Percentiles rank a stretch among this genome's conserved stretches.
phyloP scores from a whole-genome alignment of 2,888 invertebrate genomes.

The Conus canariensis region DNA sequence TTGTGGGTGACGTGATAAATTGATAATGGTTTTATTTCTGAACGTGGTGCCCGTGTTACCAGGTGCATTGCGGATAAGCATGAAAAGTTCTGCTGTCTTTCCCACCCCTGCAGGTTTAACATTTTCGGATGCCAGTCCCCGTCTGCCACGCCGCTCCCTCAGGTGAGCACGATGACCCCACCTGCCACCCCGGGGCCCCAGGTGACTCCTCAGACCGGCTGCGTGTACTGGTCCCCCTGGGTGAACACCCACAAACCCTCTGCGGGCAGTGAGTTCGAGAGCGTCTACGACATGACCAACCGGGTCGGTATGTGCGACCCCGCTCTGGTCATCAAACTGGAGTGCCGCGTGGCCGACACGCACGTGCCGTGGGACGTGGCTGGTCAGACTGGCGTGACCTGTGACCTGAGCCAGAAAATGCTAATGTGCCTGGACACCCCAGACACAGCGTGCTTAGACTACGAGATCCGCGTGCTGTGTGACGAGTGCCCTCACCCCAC shows the following conservation, averaged over 20 bases:
- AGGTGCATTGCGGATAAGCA: too few relatives aligned
- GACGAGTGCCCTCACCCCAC: constrained; percentile 64
- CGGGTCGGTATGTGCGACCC: constrained; percentile 58
- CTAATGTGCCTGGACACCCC: constrained; percentile 83
- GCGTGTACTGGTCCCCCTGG: constrained; percentile 72
- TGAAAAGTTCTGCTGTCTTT: too few relatives aligned
- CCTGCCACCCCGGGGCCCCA: constrained; percentile 46
- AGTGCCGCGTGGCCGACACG: constrained; percentile 64
- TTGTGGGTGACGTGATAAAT: too few relatives aligned
- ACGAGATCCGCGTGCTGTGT: constrained; percentile 75
- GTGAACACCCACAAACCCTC: constrained; percentile 63
- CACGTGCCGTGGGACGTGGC: constrained; percentile 57
- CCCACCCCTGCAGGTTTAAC: constrained; percentile 55
- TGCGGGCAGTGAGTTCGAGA: constrained; percentile 60
- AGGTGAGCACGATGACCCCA: constrained; percentile 41
- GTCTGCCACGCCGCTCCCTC: constrained; percentile 52
- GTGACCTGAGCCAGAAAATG: constrained; percentile 59
- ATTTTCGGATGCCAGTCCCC: constrained; percentile 67
- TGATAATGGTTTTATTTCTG: too few relatives aligned
- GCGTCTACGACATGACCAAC: constrained; percentile 56
- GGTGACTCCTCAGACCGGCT: constrained; percentile 36
- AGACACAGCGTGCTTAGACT: constrained; percentile 63
- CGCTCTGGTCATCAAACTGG: constrained; percentile 50
- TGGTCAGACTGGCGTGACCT: constrained; percentile 56
- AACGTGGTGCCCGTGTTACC: too few relatives aligned